These are phyloP conservation scores for Anoncus sp. DNA, from an alignment of 2,888 invertebrate genomes.

Conservation along the genomic window DNA sequence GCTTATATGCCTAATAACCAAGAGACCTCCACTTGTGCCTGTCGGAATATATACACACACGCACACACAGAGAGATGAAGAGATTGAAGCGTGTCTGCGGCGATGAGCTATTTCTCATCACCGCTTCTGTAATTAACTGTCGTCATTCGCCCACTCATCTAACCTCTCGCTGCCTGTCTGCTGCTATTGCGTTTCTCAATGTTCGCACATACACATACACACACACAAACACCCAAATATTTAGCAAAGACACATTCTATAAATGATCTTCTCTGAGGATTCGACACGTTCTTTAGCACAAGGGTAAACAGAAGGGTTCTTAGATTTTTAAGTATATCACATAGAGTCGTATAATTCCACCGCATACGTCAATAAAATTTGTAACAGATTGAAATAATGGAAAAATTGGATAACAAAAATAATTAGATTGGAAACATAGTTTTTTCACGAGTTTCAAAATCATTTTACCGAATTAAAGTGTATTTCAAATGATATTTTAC, in stretches of 20 bases:
- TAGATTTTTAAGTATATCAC: slow-evolving; percentile 1
- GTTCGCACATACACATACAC: not conserved
- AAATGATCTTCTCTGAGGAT: slow-evolving; percentile 34
- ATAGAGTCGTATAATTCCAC: not conserved
- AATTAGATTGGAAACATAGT: too few relatives aligned
- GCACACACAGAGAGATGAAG: slow-evolving; percentile 10
- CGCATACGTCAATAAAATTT: not conserved
- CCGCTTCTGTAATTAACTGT: slow-evolving; percentile 60
- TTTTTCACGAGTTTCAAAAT: not conserved
- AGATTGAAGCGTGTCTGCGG: slow-evolving; percentile 48
- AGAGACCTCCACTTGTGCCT: slow-evolving; percentile 10
- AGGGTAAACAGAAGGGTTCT: slow-evolving; percentile 32
- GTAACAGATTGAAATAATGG: not conserved
- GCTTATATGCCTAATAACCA: slow-evolving; percentile 31
- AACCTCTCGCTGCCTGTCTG: slow-evolving; percentile 20
- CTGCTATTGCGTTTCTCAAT: slow-evolving; percentile 43
- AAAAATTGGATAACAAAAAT: too few relatives aligned
- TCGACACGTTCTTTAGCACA: slow-evolving; percentile 19
- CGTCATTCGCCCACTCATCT: slow-evolving; percentile 50
- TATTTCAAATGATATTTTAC: not conserved
- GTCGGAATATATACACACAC: not conserved
- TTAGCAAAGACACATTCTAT: not conserved
- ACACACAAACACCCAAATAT: not conserved
- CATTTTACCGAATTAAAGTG: not conserved
- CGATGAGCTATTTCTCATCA: slow-evolving; percentile 63